These are phyloP conservation scores for Blastobasis lacticolella DNA, from an alignment of 2,888 invertebrate species.

Conservation along the genomic window DNA sequence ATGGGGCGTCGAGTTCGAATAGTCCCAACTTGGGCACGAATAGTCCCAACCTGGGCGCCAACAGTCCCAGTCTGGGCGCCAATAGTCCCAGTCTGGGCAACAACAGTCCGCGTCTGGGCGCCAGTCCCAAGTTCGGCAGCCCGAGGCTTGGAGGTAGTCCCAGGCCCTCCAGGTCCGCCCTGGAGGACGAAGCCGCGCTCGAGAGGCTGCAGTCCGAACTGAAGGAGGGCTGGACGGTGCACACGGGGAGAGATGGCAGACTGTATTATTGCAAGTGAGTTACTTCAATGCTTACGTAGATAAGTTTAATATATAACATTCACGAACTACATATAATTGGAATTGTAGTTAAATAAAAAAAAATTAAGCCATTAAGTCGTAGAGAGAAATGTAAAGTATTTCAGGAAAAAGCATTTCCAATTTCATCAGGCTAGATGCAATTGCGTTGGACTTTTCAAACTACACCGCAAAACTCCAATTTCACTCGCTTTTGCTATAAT, in stretches of 20 bases:
- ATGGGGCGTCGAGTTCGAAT: conserved; percentile 42
- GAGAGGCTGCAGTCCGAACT: conserved; percentile 75
- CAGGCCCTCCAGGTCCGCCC: conserved; percentile 31
- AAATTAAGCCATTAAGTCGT: too few species aligned
- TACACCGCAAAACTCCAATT: too few species aligned
- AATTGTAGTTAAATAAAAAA: too few species aligned
- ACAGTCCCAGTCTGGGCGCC: conserved; percentile 41
- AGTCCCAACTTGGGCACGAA: conserved; percentile 37
- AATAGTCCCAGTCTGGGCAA: conserved; percentile 39
- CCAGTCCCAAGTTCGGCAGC: conserved; percentile 54
- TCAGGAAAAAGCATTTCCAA: conserved; percentile 18
- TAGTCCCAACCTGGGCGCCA: conserved; percentile 21
- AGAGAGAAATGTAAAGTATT: not conserved
- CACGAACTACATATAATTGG: too few species aligned
- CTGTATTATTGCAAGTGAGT: conserved; percentile 95
- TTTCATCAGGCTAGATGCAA: conserved; percentile 15
- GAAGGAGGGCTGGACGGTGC: conserved; percentile 86
- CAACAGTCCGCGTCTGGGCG: conserved; percentile 38
- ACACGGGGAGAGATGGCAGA: conserved; percentile 84
- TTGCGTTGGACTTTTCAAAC: not conserved
- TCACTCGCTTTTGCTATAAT: too few species aligned
- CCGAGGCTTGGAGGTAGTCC: conserved; percentile 64
- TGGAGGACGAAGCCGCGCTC: conserved; percentile 61
- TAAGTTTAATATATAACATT: too few species aligned
- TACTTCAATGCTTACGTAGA: not conserved